Conservation (phyloP, 1,140 invertebrate species). For the Cydia fagiglandana region DNA sequence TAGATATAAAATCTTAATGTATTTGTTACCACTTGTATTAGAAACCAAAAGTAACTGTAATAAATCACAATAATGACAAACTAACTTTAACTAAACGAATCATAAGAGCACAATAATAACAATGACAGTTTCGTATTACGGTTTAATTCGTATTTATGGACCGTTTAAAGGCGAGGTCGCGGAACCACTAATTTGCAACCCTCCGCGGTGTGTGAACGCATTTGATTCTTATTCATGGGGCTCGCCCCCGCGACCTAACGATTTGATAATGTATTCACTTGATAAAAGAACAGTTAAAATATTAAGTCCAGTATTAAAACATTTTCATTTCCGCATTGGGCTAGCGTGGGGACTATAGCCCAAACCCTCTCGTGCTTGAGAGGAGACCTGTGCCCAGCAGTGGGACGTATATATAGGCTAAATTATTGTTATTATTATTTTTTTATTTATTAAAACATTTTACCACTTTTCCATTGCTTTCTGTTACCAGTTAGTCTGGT, state of each 20-base stretch:
- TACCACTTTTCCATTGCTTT: too few species aligned
- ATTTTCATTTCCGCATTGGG: too few species aligned
- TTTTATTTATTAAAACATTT: neutral
- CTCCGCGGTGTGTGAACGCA: conserved; percentile 52
- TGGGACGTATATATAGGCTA: too few species aligned
- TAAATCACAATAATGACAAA: conserved; percentile 49
- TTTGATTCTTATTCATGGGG: conserved; percentile 76
- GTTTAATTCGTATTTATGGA: conserved; percentile 71
- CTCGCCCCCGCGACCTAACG: conserved; percentile 70
- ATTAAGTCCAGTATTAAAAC: neutral
- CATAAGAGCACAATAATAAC: conserved; percentile 18
- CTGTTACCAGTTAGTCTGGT: too few species aligned
- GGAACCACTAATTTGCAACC: conserved; percentile 69
- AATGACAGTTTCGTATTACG: conserved; percentile 41
- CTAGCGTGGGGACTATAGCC: too few species aligned
- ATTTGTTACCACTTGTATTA: neutral
- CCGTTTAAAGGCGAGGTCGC: conserved; percentile 61
- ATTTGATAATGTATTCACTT: conserved; percentile 79
- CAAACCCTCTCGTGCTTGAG: too few species aligned
- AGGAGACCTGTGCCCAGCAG: too few species aligned
- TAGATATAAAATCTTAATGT: neutral
- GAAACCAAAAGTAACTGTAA: neutral
- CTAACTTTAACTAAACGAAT: conserved; percentile 10
- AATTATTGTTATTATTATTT: too few species aligned
- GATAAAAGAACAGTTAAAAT: conserved; percentile 59